Base-by-base conservation (phyloP, 2,113 vertebrate genomes). In the Carlito syrichta region DNA sequence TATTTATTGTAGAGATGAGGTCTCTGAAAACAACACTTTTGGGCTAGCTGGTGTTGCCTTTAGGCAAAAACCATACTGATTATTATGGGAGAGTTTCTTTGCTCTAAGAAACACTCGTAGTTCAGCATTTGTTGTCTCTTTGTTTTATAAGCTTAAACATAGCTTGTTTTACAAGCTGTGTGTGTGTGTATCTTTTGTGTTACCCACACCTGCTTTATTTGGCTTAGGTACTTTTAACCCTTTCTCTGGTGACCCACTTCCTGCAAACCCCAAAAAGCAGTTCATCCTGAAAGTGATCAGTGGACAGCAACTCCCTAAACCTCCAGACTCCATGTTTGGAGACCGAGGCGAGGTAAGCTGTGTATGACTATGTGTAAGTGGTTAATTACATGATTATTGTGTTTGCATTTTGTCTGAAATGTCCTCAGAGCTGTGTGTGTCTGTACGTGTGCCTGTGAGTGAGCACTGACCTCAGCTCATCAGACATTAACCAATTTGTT, bases 211-310 rank as follows among this genome's bases (percentile, higher is more conserved):
- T 32, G 0, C 19, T 96, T 73, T 92, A 22, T 38, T 82, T 97
- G 97, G 38, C 35, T 54, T 88, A 99, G 99, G 99, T 94, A 99
- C 99, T 5, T 99, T 99, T 98, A 99, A 99, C 97, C 99, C 99
- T 78, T 99, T 99, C 96, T 99, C 99, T 97, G 99, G 99, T 83
- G 99, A 99, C 83, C 99, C 99, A 5, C 99, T 99, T 96, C 99
- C 99, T 97, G 99, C 99, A 22, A 99, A 99, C 96, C 99, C 99
- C 87, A 99, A 99, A 98, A 99, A 99, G 96, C 99, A 99, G 97
- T 99, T 99, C 58, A 98, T 99, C 86, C 98, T 99, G 94, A 99
- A 99, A 98, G 99, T 99, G 98, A 99, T 99, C 98, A 99, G 99
- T 91, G 99, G 99, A 38, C 99, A 99, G 93, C 99, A 99, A 95